A percentile compares a stretch with the other conserved stretches of the same genome.
Conservation (phyloP, 2,888 invertebrate species). For the Cactoblastis cactorum region DNA sequence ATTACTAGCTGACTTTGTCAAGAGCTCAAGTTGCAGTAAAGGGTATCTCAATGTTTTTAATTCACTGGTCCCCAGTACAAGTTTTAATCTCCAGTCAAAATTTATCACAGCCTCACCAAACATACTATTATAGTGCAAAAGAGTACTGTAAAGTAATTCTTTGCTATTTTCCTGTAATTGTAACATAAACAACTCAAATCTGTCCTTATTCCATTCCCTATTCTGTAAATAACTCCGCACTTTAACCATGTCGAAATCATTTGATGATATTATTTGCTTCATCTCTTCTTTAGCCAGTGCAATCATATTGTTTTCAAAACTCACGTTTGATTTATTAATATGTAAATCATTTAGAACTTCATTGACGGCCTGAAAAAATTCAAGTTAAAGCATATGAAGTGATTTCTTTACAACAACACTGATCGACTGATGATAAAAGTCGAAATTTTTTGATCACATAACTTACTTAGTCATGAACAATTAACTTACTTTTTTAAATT, state of each 20-base stretch:
- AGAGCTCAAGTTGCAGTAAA: constrained; percentile 16
- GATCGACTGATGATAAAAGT: too few relatives aligned
- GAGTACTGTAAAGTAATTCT: constrained; percentile 13
- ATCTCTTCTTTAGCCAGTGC: constrained; percentile 17
- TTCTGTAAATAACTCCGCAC: constrained; percentile 11
- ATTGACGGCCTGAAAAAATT: constrained; percentile 15
- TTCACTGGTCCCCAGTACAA: constrained; percentile 21
- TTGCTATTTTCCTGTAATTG: constrained; percentile 12
- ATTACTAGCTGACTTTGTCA: constrained; percentile 10
- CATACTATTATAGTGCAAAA: constrained; percentile 15
- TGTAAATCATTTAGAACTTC: constrained; percentile 15
- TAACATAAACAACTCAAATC: constrained; percentile 14
- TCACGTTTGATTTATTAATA: neutral
- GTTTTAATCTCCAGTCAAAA: constrained; percentile 20
- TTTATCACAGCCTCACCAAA: constrained; percentile 16
- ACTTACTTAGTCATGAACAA: too few relatives aligned
- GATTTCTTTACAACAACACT: too few relatives aligned
- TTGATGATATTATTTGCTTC: constrained; percentile 12
- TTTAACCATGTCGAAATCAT: constrained; percentile 16
- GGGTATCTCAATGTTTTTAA: constrained; percentile 18
- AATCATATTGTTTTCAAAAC: constrained; percentile 13
- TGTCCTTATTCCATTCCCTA: constrained; percentile 14
- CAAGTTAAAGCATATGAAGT: too few relatives aligned
- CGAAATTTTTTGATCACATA: too few relatives aligned
- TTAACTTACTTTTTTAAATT: constrained; percentile 12